These are phyloP conservation scores for Semicossyphus pulcher DNA, from an alignment of 2,113 vertebrate species.

Conservation along the genomic window DNA sequence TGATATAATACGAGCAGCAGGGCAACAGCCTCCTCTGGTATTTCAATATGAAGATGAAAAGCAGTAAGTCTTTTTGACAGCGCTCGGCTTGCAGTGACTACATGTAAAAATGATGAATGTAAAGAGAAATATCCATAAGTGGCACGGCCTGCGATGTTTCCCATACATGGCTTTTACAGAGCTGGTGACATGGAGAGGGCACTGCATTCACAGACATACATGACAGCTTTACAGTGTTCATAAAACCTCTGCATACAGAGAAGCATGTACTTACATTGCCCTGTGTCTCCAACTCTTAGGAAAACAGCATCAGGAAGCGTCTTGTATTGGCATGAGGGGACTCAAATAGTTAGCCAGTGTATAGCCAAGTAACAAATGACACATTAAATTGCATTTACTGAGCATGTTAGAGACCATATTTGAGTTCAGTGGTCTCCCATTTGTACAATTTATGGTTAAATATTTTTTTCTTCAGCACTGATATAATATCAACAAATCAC, in stretches of 20 bases:
- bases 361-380: neutral
- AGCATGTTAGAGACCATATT: neutral
- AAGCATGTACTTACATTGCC: conserved; percentile 44
- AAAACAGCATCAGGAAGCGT: conserved; percentile 34
- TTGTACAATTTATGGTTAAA: too few species aligned
- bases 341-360: neutral
- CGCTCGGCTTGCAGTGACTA: conserved; percentile 36
- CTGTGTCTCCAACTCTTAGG: conserved; percentile 24
- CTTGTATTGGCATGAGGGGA: neutral
- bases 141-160: conserved; percentile 55
- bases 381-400: neutral
- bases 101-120: conserved; percentile 79
- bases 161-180: conserved; percentile 73
- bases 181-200: conserved; percentile 39
- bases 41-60: conserved; percentile 80
- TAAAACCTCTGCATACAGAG: conserved; percentile 70
- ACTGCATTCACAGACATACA: conserved; percentile 50
- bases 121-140: conserved; percentile 76
- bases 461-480: too few species aligned
- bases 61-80: conserved; percentile 68
- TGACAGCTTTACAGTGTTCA: conserved; percentile 80
- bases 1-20: conserved; percentile 47
- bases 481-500: too few species aligned
- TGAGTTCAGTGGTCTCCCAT: too few species aligned
- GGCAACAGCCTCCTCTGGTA: conserved; percentile 30